phyloP scores from a whole-genome alignment of 2,113 vertebrate genomes.

The Herpailurus yagouaroundi region DNA sequence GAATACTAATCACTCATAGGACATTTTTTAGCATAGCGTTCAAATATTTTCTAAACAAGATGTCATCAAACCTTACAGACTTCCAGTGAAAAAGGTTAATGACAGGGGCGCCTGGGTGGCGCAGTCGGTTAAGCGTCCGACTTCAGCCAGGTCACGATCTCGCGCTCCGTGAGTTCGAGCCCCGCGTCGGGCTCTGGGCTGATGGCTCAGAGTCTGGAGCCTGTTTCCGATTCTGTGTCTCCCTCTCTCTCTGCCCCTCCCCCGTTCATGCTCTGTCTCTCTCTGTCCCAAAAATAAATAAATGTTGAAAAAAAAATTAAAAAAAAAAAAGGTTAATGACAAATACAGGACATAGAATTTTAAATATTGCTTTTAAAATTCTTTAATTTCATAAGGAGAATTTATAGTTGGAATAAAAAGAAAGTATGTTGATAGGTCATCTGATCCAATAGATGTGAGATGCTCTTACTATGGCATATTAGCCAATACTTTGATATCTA shows the following conservation, averaged over 20 bases:
- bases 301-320: too few species aligned
- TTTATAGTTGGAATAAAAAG: not conserved
- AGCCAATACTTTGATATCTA: not conserved
- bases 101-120: too few species aligned
- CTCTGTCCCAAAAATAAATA: too few species aligned
- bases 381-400: not conserved
- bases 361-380: not conserved
- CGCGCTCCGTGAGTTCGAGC: too few species aligned
- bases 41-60: not conserved
- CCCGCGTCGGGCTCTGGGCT: too few species aligned
- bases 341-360: not conserved
- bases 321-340: slow-evolving; percentile 16
- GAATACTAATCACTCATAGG: not conserved
- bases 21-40: not conserved
- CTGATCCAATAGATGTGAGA: not conserved
- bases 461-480: not conserved
- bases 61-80: not conserved
- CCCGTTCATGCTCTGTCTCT: too few species aligned
- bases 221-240: too few species aligned
- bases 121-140: too few species aligned
- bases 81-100: slow-evolving; percentile 13
- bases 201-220: too few species aligned
- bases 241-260: too few species aligned
- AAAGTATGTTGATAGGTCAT: not conserved
- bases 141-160: too few species aligned